These are phyloP conservation scores for Rhinoraja longicauda DNA, from an alignment of 2,797 vertebrate species.

Conservation along the genomic window DNA sequence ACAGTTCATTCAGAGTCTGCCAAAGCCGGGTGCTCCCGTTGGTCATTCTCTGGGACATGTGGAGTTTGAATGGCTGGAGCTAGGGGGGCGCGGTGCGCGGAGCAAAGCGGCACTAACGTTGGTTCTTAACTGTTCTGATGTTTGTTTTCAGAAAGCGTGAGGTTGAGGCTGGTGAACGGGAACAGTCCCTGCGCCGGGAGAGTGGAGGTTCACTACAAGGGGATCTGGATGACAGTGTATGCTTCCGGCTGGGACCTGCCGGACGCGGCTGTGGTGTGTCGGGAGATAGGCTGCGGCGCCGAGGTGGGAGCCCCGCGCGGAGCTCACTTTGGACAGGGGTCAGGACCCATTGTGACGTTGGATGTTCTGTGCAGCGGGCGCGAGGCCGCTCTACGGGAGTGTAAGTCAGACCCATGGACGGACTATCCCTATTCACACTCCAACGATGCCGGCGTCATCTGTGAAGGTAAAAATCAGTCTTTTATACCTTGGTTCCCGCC, in stretches of 20 bases:
- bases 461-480: background rate
- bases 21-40: too few relatives aligned
- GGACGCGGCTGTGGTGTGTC: background rate
- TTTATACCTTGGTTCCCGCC: too few relatives aligned
- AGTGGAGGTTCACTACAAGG: background rate
- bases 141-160: background rate
- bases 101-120: too few relatives aligned
- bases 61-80: background rate
- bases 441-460: background rate
- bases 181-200: background rate
- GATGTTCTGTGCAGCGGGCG: background rate
- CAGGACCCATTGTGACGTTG: accelerated
- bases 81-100: too few relatives aligned
- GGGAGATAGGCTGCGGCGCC: background rate
- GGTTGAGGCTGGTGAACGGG: background rate
- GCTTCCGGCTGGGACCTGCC: background rate
- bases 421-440: accelerated
- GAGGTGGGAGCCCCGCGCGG: background rate
- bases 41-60: too few relatives aligned
- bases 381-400: background rate
- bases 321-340: background rate
- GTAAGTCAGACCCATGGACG: background rate
- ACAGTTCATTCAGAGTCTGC: too few relatives aligned
- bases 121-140: background rate
- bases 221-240: background rate